Base-by-base conservation (phyloP, 2,113 vertebrate species). In the Prunella himalayana region DNA sequence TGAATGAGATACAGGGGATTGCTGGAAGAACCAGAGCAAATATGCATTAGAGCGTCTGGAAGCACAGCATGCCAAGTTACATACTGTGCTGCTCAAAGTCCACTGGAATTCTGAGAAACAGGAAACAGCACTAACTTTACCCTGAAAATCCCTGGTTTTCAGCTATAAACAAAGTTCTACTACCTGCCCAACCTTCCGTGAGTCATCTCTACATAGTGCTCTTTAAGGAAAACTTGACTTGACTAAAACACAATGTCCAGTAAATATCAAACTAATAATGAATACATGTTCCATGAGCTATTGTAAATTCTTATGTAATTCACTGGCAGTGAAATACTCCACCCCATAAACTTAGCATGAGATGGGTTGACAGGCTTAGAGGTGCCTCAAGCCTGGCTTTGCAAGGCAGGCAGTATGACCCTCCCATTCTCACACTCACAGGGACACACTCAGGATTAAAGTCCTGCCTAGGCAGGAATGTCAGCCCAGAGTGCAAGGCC, bases 31-130 rank as follows among this genome's bases (percentile, higher is more conserved):
- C 4, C 25, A 75, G 59, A 94, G 60, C 53, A 95, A 96, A 92
- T 41, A 94, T 22, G 9, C 30, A 27, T 37, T 81, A 33, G 24
- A 75, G 18, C 0, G 0, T 66, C 85, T 86, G 84, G 80, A 56
- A 81, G 28, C 41, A 37, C 33, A 69, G 45, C 50, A n/a, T 47
- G 84, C 81, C 86, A 95, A 95, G 79, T 92, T 94, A 92, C 92
- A 94, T 30, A 92, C 51, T 27, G 33, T 0, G 0, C n/a, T 75
- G 72, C 72, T 59, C 39, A 88, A 94, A 86, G 85, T 96, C 64
- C 85, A 24, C 42, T 82, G 61, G n/a, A 65, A 61, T 87, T 97
- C 94, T 92, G 77, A 92, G 80, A 95, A 94, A 86, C 30, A 45
- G 65, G 25, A 73, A 92, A 82, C 49, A 91, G 45, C 51, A 47